Evolutionary conservation across 2,797 vertebrate genomes (phyloP).

Genomic region (Bovichtus variegatus): DNA sequence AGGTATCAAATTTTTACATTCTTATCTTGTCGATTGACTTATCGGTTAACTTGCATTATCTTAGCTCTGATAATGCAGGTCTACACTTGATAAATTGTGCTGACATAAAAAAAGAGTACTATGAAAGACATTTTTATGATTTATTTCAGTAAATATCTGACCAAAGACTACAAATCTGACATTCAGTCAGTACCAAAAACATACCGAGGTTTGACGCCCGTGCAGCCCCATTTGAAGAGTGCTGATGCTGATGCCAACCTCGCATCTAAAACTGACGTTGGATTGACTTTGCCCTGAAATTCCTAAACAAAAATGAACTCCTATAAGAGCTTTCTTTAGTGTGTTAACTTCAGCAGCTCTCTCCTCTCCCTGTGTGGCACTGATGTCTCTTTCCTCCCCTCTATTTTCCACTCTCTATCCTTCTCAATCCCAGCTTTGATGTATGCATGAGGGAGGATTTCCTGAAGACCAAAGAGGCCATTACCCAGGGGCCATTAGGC

Average conservation of each 20-base stretch:
- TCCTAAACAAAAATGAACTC: constrained; percentile 41
- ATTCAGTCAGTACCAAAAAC: neutral
- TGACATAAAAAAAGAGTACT: neutral
- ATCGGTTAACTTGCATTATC: neutral
- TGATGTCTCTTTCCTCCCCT: constrained; percentile 70
- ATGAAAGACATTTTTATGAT: neutral
- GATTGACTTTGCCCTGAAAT: constrained; percentile 28
- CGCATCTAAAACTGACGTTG: constrained; percentile 4
- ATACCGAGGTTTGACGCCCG: neutral
- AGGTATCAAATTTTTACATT: neutral
- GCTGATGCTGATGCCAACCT: neutral
- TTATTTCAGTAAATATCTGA: constrained; percentile 3
- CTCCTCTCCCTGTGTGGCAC: constrained; percentile 64
- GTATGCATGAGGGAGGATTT: constrained; percentile 85
- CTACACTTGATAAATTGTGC: neutral
- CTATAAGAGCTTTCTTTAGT: constrained; percentile 17
- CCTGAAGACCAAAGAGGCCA: constrained; percentile 86
- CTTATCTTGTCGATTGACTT: neutral
- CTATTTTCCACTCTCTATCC: constrained; percentile 67
- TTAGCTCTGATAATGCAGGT: neutral
- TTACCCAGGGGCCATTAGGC: constrained; percentile 88
- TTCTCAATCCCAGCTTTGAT: constrained; percentile 82
- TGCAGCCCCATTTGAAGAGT: neutral
- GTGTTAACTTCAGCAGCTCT: constrained; percentile 37
- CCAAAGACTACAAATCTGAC: neutral